These are phyloP conservation scores for Cynaeus angustus DNA, from an alignment of 2,888 invertebrate genomes.

Conservation along the genomic window DNA sequence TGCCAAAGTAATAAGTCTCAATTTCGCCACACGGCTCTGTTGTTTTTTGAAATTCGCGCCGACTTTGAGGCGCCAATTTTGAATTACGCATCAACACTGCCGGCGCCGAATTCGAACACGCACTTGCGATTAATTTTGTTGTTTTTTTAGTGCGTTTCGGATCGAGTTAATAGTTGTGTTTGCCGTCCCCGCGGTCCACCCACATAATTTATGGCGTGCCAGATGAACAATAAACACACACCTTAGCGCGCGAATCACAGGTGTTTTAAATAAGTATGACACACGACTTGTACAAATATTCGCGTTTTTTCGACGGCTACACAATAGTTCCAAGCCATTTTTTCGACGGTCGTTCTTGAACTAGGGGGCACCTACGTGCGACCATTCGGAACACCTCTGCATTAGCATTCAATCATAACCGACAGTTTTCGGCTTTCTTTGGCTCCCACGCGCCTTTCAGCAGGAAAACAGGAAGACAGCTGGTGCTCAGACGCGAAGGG, in stretches of 20 bases:
- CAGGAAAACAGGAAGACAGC: too few species aligned
- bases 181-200: constrained; percentile 51
- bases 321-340: constrained; percentile 59
- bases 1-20: constrained; percentile 9
- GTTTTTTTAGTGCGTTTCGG: background rate
- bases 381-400: constrained; percentile 63
- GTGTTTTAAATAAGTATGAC: constrained; percentile 62
- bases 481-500: too few species aligned
- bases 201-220: constrained; percentile 58
- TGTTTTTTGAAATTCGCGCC: too few species aligned
- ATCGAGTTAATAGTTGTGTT: constrained; percentile 20
- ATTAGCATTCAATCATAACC: constrained; percentile 68
- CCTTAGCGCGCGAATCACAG: constrained; percentile 57
- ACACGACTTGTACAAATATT: constrained; percentile 58
- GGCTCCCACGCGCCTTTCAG: background rate
- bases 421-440: constrained; percentile 30
- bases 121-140: background rate
- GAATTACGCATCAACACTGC: too few species aligned
- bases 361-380: constrained; percentile 53
- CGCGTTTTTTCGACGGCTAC: constrained; percentile 59
- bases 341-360: constrained; percentile 60
- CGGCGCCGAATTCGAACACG: too few species aligned
- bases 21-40: background rate
- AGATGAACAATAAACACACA: constrained; percentile 59
- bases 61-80: too few species aligned